phyloP scores from a whole-genome alignment of 1,140 invertebrate species.

The Monomorium pharaonis region DNA sequence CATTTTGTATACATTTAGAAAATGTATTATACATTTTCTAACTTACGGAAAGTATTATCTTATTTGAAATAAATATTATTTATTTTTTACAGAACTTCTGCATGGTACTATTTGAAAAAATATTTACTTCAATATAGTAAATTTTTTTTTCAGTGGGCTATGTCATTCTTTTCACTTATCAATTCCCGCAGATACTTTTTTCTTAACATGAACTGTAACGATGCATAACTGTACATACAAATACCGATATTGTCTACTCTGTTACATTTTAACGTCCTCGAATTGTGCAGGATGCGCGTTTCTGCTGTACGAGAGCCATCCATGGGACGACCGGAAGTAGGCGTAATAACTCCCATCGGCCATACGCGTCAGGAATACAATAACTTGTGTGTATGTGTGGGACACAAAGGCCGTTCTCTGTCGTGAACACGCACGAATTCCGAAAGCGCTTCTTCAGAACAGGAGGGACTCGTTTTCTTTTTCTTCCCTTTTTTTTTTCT shows the following conservation, averaged over 20 bases:
- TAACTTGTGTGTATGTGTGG: slow-evolving; percentile 64
- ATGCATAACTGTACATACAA: not conserved
- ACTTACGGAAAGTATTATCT: no score
- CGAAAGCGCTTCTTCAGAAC: slow-evolving; percentile 1
- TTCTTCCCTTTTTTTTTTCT: slow-evolving; percentile 9
- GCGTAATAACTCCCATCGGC: slow-evolving; percentile 76
- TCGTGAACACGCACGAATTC: slow-evolving; percentile 50
- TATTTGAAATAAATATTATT: no score
- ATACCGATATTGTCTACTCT: not conserved
- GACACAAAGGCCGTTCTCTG: slow-evolving; percentile 54
- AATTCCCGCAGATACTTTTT: not conserved
- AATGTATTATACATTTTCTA: no score
- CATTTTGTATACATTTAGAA: no score
- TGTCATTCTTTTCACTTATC: not conserved
- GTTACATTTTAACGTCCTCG: not conserved
- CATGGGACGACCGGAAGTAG: slow-evolving; percentile 71
- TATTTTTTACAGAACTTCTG: no score
- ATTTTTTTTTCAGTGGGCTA: no score
- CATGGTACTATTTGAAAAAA: no score
- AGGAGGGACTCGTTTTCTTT: not conserved
- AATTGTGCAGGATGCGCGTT: slow-evolving; percentile 21
- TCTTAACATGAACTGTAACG: not conserved
- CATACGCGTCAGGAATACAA: slow-evolving; percentile 73
- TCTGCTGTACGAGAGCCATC: slow-evolving; percentile 41
- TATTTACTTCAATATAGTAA: not conserved